Percentiles rank a stretch among this genome's conserved stretches.
phyloP scores from a whole-genome alignment of 2,113 vertebrate species.

The Mus musculus region DNA sequence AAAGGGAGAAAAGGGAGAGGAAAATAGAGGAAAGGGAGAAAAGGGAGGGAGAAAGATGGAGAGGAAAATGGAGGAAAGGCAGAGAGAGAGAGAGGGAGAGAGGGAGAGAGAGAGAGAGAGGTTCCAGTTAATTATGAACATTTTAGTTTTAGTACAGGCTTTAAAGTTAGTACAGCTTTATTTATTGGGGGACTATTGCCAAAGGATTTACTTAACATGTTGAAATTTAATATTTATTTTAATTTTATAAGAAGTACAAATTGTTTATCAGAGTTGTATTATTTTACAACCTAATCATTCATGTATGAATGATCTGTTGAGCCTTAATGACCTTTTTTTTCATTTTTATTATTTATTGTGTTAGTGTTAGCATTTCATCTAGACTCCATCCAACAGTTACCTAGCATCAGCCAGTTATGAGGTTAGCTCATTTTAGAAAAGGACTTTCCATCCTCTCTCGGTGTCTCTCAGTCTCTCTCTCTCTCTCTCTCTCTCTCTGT shows the following conservation, averaged over 20 bases:
- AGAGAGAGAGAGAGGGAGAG: accelerated
- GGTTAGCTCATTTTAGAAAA: too few relatives aligned
- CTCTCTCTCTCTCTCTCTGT: too few relatives aligned
- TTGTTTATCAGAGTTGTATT: background rate
- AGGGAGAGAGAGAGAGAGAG: too few relatives aligned
- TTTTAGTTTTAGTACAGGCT: background rate
- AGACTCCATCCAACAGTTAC: too few relatives aligned
- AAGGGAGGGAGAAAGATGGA: background rate
- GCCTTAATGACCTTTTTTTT: background rate
- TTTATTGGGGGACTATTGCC: background rate
- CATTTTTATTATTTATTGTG: background rate
- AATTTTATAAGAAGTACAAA: background rate
- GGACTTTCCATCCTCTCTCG: too few relatives aligned
- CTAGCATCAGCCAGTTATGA: too few relatives aligned
- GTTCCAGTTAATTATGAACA: background rate
- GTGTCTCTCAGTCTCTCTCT: too few relatives aligned
- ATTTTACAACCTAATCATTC: background rate
- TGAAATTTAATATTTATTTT: background rate
- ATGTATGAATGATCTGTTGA: background rate
- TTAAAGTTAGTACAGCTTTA: background rate
- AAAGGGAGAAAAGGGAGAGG: accelerated
- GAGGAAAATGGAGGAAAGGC: accelerated
- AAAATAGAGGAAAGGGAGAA: accelerated
- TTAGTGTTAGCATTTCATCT: background rate
- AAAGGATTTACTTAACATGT: background rate